These are phyloP conservation scores for Bellardia bayeri DNA, from an alignment of 2,888 invertebrate genomes.

Conservation along the genomic window DNA sequence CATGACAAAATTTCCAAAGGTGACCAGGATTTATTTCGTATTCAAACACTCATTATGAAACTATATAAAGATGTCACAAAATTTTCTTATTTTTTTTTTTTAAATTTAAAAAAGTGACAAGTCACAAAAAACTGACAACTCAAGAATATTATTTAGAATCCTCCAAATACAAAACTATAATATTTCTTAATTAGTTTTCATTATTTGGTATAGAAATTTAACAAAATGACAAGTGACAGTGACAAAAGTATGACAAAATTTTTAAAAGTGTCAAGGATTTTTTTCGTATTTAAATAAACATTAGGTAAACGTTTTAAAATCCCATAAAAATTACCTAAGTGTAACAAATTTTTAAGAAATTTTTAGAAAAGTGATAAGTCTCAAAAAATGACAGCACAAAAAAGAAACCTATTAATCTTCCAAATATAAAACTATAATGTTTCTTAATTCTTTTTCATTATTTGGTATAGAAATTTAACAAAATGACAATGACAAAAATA, in stretches of 20 bases:
- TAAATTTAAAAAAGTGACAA: neutral
- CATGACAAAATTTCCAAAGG: neutral
- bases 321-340: no score
- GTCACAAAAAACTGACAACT: neutral
- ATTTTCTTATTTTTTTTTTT: no score
- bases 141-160: neutral
- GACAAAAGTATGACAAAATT: neutral
- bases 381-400: neutral
- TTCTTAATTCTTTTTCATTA: neutral
- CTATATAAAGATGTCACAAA: no score
- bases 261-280: neutral
- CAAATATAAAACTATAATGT: neutral
- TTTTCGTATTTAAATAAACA: no score
- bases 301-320: no score
- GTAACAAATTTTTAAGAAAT: no score
- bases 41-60: no score
- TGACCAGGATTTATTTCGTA: no score
- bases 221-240: slow-evolving; percentile 10
- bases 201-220: neutral
- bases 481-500: slow-evolving; percentile 7
- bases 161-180: no score
- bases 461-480: neutral
- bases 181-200: no score
- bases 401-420: neutral
- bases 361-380: neutral